A percentile compares a stretch with the other conserved stretches of the same genome.
These are phyloP conservation scores for Gambelia wislizenii DNA, from an alignment of 2,797 vertebrate species.

Conservation along the genomic window DNA sequence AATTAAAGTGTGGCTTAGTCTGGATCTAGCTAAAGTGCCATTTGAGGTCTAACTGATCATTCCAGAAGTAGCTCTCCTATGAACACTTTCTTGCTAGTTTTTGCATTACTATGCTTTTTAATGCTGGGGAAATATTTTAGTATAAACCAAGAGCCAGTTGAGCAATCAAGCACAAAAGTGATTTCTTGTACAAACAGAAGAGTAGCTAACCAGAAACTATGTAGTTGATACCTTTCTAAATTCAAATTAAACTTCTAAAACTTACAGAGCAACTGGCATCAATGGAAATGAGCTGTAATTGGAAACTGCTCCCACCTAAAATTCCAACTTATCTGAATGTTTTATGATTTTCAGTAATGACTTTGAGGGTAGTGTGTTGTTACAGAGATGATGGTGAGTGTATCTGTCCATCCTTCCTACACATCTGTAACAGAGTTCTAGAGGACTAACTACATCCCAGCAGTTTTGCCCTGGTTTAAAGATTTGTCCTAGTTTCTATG, in stretches of 20 bases:
- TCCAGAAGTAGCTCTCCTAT: conserved; percentile 50
- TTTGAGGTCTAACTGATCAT: conserved; percentile 47
- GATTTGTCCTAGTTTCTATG: background rate
- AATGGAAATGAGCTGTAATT: conserved; percentile 28
- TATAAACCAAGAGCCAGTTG: conserved; percentile 22
- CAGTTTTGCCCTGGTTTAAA: background rate
- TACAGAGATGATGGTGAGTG: background rate
- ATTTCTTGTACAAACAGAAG: conserved; percentile 23
- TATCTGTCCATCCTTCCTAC: background rate
- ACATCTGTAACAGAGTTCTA: background rate
- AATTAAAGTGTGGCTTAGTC: background rate
- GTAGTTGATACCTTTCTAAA: conserved; percentile 46
- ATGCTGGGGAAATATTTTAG: conserved; percentile 36
- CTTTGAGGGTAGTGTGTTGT: background rate
- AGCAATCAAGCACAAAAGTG: conserved; percentile 14
- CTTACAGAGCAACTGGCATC: conserved; percentile 14
- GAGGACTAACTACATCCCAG: background rate
- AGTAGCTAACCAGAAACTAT: conserved; percentile 29
- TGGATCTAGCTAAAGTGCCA: conserved; percentile 5
- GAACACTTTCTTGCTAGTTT: conserved; percentile 25
- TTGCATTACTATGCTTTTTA: conserved; percentile 35
- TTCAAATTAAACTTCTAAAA: conserved; percentile 46
- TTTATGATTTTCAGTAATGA: background rate
- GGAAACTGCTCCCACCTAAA: conserved; percentile 6
- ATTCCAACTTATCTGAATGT: conserved; percentile 12